Evolutionary conservation across 92 coral and sea anemone species (phyloP), one percentile per base, ranked within the genome.

Genomic region (Umimayanthus kanabou): DNA sequence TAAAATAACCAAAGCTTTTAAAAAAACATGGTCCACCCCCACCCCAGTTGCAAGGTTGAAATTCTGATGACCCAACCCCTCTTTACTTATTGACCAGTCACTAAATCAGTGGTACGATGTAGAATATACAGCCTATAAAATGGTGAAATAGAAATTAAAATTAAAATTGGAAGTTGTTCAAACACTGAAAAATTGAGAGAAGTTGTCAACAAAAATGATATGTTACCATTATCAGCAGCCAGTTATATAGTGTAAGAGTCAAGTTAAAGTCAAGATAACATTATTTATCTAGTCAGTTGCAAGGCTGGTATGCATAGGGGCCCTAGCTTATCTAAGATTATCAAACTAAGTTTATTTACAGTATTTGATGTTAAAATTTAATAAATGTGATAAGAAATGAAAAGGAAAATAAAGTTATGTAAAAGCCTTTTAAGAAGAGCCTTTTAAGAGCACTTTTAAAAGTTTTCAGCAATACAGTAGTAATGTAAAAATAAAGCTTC

Each of bases 111-210:
- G 79, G 79, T 74, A 30, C 50, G 45, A 37, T 30, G 71, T 71
- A 70, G 76, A 33, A 45, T 82, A 65, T 82, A 73, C 55, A 70
- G 25, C 86, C 55, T 43, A 82, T 82, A 82, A 82, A 45, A 81
- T 82, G 76, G 86, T 65, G 77, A 82, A 39, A 64, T 70, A 33
- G 76, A 65, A 65, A 82, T 82, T 47, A 22, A 39, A 74, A 74
- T 74, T 74, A n/a, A 45, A 74, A 71, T 4, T 71, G 15, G 33
- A 6, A 47, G 11, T 47, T 74, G 79, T 74, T 74, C 79, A 74
- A 74, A 74, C 26, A 74, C 47, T 74, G 79, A 74, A 74, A 74
- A 39, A 30, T 33, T 39, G 47, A 74, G 79, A 74, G 45, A 33
- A 47, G 11, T 22, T 72, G 78, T 39, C 50, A 30, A 30, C 50